Base-by-base conservation (phyloP, 2,113 vertebrate genomes). In the Callaeas wilsoni region DNA sequence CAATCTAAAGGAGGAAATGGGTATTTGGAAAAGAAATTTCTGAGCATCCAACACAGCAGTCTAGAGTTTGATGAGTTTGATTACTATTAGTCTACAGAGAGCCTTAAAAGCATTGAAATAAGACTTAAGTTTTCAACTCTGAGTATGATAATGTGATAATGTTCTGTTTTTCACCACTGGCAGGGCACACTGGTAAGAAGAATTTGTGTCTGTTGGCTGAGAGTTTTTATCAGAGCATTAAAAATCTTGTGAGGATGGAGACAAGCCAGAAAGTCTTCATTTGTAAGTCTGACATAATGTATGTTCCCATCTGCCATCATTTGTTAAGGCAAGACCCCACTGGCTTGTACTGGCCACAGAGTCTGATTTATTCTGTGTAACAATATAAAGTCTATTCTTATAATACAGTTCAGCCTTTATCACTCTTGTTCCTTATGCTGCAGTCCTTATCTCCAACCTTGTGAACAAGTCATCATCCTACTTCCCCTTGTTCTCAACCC, bases 401-500 rank as follows among this genome's bases (percentile, higher is more conserved):
- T 3, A 25, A 35, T 7, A 20, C 0, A 0, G n/a, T 52, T 81
- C 55, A 60, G 7, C 10, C 42, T 23, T 84, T 29, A 37, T 27
- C n/a, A 27, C 16, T 88, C 69, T 35, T 47, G 9, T 15, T 91
- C 23, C 63, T 91, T 29, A 13, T 0, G 0, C 6, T 73, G 8
- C 41, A 47, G 22, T 67, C 32, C 59, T 73, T 68, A 30, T 13
- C 35, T 15, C 18, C n/a, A 65, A 27, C 25, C 26, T n/a, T n/a
- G 19, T 30, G 70, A 77, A 74, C 70, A 68, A 77, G 17, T 39
- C 13, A 68, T 57, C 33, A 41, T 4, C 26, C 4, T 23, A 35
- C 49, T 89, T 64, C 19, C 12, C 15, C 30, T 20, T 75, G 32
- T 69, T 46, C n/a, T 65, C 25, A 64, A 7, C 2, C 1, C 5